phyloP scores from a whole-genome alignment of 2,888 invertebrate genomes.

The Limulus polyphemus region DNA sequence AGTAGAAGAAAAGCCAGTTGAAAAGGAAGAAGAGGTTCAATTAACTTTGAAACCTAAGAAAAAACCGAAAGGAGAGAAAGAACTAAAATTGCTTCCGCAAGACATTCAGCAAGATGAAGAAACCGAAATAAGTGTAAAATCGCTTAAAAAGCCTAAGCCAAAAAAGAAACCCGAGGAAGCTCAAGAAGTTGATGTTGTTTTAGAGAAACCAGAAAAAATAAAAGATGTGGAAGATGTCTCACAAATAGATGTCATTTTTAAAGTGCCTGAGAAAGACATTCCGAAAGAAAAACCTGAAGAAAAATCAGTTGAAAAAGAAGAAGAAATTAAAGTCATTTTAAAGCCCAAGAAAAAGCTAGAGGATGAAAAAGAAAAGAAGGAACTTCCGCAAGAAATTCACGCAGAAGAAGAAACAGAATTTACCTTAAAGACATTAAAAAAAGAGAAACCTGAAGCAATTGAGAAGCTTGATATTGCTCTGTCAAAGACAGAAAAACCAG shows the following conservation, averaged over 20 bases:
- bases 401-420: background rate
- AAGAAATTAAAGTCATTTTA: slow-evolving; percentile 11
- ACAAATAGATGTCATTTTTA: background rate
- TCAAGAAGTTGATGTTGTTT: slow-evolving; percentile 29
- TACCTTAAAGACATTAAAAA: slow-evolving; percentile 3
- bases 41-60: slow-evolving; percentile 19
- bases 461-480: slow-evolving; percentile 29
- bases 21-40: slow-evolving; percentile 11
- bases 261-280: too few relatives aligned
- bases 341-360: slow-evolving; percentile 17
- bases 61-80: slow-evolving; percentile 8
- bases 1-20: slow-evolving; percentile 14
- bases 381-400: background rate
- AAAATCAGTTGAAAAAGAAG: slow-evolving; percentile 11
- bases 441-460: slow-evolving; percentile 10
- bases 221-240: background rate
- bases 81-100: background rate
- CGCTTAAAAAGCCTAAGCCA: slow-evolving; percentile 2
- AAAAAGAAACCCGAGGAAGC: slow-evolving; percentile 11
- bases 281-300: slow-evolving; percentile 15
- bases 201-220: background rate
- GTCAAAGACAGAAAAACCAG: background rate
- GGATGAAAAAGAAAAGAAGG: slow-evolving; percentile 2
- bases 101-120: background rate
- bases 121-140: slow-evolving; percentile 1